Conservation (phyloP, 2,113 vertebrate species). For the Sylvicapra grimmia region DNA sequence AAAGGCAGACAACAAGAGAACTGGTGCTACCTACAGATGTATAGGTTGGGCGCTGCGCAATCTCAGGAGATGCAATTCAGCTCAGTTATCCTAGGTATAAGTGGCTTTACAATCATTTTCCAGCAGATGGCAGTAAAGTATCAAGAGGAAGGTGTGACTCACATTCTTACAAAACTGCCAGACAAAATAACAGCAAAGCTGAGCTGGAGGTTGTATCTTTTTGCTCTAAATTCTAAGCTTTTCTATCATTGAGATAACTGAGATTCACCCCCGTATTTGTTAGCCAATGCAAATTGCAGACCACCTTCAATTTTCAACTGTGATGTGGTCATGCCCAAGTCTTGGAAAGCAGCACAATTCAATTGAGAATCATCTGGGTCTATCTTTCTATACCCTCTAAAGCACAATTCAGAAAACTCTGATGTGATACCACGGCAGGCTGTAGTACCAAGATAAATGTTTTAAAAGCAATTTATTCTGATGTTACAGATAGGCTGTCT, state of each 20-base stretch:
- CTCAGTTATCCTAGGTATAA: not conserved
- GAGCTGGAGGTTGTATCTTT: not conserved
- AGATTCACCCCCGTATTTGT: not conserved
- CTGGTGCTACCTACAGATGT: not conserved
- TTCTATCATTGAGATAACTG: not conserved
- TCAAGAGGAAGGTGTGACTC: not conserved
- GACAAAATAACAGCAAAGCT: not conserved
- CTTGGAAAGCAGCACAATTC: not conserved
- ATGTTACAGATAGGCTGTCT: not conserved
- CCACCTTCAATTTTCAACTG: not conserved
- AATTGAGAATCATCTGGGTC: not conserved
- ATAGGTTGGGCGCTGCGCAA: not conserved
- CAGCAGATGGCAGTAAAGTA: slow-evolving; percentile 53
- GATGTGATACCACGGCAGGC: not conserved
- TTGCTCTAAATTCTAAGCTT: not conserved
- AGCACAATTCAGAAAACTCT: not conserved
- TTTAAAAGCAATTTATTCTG: not conserved
- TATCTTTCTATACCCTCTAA: not conserved
- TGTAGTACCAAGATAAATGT: not conserved
- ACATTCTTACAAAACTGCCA: not conserved
- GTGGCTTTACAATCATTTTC: not conserved
- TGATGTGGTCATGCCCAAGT: not conserved
- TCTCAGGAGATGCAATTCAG: not conserved
- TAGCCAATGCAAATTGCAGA: not conserved
- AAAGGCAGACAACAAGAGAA: not conserved